Conservation (phyloP, 2,113 vertebrate genomes). For the Candoia aspera region DNA sequence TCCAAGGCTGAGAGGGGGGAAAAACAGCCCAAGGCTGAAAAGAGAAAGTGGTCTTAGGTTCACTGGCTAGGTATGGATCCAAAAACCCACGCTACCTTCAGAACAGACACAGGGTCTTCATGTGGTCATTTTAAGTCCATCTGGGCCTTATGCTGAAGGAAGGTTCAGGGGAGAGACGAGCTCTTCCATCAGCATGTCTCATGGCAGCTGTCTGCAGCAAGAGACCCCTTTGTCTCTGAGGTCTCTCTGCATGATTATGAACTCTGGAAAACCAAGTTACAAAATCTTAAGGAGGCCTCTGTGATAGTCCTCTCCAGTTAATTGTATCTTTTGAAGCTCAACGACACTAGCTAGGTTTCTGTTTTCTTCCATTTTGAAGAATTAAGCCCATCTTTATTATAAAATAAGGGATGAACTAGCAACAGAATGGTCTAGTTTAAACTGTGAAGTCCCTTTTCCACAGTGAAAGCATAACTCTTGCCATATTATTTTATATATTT, state of each 20-base stretch:
- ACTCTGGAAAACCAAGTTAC: neutral
- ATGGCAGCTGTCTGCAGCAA: neutral
- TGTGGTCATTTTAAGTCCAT: neutral
- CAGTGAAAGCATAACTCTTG: neutral
- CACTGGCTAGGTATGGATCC: neutral
- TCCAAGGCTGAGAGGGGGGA: neutral
- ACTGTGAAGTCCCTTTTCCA: neutral
- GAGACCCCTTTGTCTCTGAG: neutral
- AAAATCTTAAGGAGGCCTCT: neutral
- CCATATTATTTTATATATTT: neutral
- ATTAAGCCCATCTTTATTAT: neutral
- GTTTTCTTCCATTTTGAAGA: neutral
- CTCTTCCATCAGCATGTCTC: neutral
- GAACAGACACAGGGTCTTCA: neutral
- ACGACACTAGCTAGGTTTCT: neutral
- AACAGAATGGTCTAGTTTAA: neutral
- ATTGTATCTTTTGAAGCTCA: neutral
- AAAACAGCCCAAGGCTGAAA: neutral
- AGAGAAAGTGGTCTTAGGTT: neutral
- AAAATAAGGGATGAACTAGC: neutral
- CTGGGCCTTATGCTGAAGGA: neutral
- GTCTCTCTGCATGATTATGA: neutral
- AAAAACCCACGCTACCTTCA: neutral
- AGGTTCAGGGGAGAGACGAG: neutral
- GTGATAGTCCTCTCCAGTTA: neutral